Base-by-base conservation (phyloP, 2,113 vertebrate genomes). In the Delphinapterus leucas region DNA sequence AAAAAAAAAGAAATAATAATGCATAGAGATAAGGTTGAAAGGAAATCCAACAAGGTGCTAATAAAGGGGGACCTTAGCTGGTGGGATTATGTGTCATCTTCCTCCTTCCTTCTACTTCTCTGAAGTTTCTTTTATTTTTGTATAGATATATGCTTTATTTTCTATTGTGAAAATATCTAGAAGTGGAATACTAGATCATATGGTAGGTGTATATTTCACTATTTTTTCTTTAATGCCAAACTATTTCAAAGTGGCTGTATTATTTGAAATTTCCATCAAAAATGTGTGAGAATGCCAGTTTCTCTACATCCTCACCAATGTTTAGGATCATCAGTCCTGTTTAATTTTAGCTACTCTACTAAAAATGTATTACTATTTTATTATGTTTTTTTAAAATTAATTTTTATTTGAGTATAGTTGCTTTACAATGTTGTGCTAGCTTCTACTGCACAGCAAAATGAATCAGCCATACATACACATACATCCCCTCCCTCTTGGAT, bases 311-410 rank as follows among this genome's bases (percentile, higher is more conserved):
- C 23, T 92, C 61, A 55, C 6, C 76, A 90, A 5, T 44, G 13
- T 18, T 53, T 91, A 4, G 47, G 23, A 55, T 70, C 53, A 36
- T 36, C 38, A 53, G 18, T 87, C 6, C 47, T 73, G 1, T 44
- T 86, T 92, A 63, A 97, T 76, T 80, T 93, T 84, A 88, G 41
- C 25, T 53, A 18, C 82, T 79, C 49, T 93, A 73, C 38, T 38
- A 28, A 36, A 88, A 71, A 20, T n/a, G 0, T 47, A 71, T 88
- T 88, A n/a, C 65, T 70, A 80, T 81, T 79, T 91, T 11, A 58
- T 58, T 20, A 21, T 58, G 55, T 2, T 58, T 58, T 55, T 58
- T 58, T 17, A 0, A 58, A 58, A 58, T 58, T 58, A 58, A 58
- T 20, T 58, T 20, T 58, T 58, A 20, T 58, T 58, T 20, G 18